Conservation (phyloP, 2,888 invertebrate genomes). For the Morpho helenor region DNA sequence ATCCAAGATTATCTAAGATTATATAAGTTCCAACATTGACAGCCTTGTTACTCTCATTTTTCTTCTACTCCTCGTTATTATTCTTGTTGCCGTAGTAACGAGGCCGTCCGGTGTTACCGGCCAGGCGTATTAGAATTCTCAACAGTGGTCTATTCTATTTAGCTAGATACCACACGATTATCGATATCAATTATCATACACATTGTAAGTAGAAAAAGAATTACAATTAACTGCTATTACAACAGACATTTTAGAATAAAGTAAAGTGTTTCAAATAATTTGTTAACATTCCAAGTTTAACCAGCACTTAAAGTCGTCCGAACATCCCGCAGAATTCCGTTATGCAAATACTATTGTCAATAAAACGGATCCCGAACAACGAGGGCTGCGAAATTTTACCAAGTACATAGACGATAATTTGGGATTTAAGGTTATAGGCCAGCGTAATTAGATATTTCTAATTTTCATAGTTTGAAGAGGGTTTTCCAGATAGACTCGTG, state of each 20-base stretch:
- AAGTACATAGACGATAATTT: constrained; percentile 34
- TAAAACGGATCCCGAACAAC: constrained; percentile 33
- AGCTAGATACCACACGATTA: too few species aligned
- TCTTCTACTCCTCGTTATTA: too few species aligned
- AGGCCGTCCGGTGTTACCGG: too few species aligned
- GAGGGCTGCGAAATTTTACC: constrained; percentile 17
- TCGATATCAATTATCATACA: too few species aligned
- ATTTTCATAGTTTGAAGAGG: constrained; percentile 14
- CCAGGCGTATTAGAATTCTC: too few species aligned
- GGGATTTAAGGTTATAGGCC: constrained; percentile 31
- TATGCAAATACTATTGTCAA: constrained; percentile 37
- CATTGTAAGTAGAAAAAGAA: too few species aligned
- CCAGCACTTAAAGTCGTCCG: constrained; percentile 1
- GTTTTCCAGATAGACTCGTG: too few species aligned
- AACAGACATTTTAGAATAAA: neutral
- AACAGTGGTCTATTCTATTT: too few species aligned
- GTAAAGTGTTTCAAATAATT: constrained; percentile 1
- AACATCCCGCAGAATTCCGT: constrained; percentile 8
- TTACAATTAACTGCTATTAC: neutral
- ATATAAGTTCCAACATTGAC: too few species aligned
- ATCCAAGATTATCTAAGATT: too few species aligned
- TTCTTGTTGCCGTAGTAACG: too few species aligned
- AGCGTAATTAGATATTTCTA: constrained; percentile 30
- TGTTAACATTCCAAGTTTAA: constrained; percentile 5
- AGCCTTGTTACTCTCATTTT: too few species aligned